Base-by-base conservation (phyloP, 2,797 vertebrate genomes). In the Rhinogobio ventralis region DNA sequence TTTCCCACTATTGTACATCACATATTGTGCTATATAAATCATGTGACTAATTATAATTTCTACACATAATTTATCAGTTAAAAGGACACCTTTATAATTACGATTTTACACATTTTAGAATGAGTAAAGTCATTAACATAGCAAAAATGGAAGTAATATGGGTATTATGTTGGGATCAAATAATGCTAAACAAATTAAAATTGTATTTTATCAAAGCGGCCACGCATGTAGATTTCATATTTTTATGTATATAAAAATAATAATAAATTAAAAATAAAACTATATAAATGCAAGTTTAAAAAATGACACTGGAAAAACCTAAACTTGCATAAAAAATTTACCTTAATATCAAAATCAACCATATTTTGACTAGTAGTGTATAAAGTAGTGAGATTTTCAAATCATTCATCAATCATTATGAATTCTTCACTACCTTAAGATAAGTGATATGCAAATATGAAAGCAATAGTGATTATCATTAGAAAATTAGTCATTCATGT, bases 391-490 rank as follows among this genome's bases (percentile, higher is more conserved):
- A 49, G 45, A 7, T 49, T 49, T 46, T 28, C n/a, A 25, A n/a
- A 53, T 71, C 7, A 25, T 46, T 45, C 23, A 71, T 46, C 2
- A 6, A 11, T 68, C 6, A 57, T 23, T 60, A n/a, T 17, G n/a
- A 42, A 53, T 74, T 30, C 15, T 51, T 46, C 17, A 46, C 42
- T 49, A 7, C 53, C n/a, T 62, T 62, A 28, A 62, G 45, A 28
- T 72, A 10, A 55, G 7, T 55, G 20, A 23, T 76, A n/a, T 55
- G 8, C 15, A 7, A 77, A 19, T 62, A 28, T 62, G 42, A 46
- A 73, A 74, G 69, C 69, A 60, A 64, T 10, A 25, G 55, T 13
- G 39, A 82, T 62, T 42, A 42, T 17, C 33, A 20, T 64, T 64
- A 64, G 13, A 30, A 30, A 64, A 64, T 7, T 0, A 30, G 69